Percentiles rank a stretch among this genome's conserved stretches.
Conservation (phyloP, 2,888 invertebrate species). For the Meganola albula region DNA sequence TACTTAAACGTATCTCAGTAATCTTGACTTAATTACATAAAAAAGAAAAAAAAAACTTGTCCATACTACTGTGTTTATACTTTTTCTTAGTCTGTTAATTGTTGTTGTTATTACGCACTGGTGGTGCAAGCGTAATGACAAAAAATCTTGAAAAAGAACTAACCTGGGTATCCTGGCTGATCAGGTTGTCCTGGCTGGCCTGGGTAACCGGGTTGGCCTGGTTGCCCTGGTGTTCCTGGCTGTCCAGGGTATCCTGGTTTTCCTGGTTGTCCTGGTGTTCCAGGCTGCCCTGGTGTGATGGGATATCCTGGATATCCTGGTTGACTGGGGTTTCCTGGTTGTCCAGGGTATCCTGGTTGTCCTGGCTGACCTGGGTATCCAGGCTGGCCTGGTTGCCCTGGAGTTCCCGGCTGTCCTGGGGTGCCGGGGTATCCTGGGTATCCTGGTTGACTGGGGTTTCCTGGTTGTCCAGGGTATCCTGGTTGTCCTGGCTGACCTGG, state of each 20-base stretch:
- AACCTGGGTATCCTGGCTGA: constrained; percentile 1
- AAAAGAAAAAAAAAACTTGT: too few species aligned
- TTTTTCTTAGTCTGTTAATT: too few species aligned
- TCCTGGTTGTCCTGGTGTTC: constrained; percentile 20
- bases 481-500: constrained; percentile 26
- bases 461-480: constrained; percentile 23
- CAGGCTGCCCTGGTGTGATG: constrained; percentile 25
- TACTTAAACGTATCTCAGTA: too few species aligned
- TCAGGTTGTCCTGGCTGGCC: constrained; percentile 5
- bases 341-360: constrained; percentile 45
- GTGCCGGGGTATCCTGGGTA: constrained; percentile 26
- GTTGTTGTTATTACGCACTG: too few species aligned
- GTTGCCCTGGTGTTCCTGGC: constrained; percentile 19
- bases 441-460: constrained; percentile 25
- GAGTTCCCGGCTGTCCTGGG: constrained; percentile 18
- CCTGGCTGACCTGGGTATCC: constrained; percentile 46
- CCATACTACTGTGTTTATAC: too few species aligned
- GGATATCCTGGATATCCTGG: constrained; percentile 3
- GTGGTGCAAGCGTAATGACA: too few species aligned
- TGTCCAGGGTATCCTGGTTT: constrained; percentile 34
- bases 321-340: constrained; percentile 10
- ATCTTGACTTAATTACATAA: too few species aligned
- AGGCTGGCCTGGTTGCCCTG: constrained; percentile 24
- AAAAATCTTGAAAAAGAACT: too few species aligned
- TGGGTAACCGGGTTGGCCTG: constrained; percentile 8